phyloP scores from a whole-genome alignment of 2,113 vertebrate species.

The Montifringilla adamsi region DNA sequence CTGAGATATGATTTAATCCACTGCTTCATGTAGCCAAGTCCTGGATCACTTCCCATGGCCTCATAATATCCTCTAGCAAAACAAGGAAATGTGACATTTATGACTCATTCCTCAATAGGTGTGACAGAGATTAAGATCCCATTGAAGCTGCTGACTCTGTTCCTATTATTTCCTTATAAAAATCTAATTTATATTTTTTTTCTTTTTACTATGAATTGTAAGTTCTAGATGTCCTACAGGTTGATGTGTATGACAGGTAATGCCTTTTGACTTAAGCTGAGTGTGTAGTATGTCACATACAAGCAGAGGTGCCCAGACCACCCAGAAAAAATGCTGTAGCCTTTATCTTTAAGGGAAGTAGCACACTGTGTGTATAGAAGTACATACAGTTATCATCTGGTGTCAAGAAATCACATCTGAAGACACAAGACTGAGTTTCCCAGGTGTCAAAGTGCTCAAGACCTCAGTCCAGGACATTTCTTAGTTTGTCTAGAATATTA shows the following conservation, averaged over 20 bases:
- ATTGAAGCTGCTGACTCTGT: background rate
- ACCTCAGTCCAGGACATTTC: background rate
- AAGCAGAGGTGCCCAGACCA: background rate
- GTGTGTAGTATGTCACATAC: background rate
- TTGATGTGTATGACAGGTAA: background rate
- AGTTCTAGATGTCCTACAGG: background rate
- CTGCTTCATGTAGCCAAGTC: background rate
- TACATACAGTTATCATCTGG: background rate
- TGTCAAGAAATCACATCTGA: background rate
- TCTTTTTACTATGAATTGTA: background rate
- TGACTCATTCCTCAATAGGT: background rate
- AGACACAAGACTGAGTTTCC: background rate
- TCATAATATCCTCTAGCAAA: background rate
- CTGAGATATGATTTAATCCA: background rate
- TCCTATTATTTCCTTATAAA: background rate
- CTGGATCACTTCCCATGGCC: background rate
- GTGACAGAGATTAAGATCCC: background rate
- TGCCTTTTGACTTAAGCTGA: background rate
- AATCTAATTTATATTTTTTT: background rate
- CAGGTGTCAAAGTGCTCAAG: rapidly evolving
- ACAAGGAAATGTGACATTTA: background rate
- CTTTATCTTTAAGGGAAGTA: background rate
- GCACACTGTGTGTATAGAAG: background rate
- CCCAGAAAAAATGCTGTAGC: background rate
- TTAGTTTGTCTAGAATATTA: background rate